phyloP scores from a whole-genome alignment of 2,113 vertebrate species.

The Indicator indicator region DNA sequence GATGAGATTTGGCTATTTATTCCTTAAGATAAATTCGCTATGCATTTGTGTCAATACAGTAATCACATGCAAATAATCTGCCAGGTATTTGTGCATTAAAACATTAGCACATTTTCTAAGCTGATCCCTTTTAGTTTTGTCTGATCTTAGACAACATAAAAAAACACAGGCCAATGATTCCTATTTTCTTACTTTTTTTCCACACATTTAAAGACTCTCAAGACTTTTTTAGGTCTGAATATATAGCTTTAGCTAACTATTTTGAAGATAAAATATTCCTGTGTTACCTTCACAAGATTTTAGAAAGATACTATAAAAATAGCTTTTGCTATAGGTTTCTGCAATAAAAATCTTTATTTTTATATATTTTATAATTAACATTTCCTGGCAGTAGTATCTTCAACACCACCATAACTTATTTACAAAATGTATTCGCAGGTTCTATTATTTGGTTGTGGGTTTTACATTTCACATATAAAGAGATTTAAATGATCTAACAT shows the following conservation, averaged over 20 bases:
- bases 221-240: neutral
- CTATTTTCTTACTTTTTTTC: neutral
- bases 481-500: too few relatives aligned
- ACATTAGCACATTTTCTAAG: neutral
- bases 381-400: too few relatives aligned
- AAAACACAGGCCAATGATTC: rapidly evolving
- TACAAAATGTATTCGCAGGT: too few relatives aligned
- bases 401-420: too few relatives aligned
- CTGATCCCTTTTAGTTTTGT: neutral
- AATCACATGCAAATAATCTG: neutral
- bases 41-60: neutral
- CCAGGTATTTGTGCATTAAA: neutral
- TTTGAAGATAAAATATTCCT: neutral
- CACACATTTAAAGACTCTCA: neutral
- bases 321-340: neutral
- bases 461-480: too few relatives aligned
- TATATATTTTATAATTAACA: too few relatives aligned
- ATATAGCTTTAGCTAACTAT: neutral
- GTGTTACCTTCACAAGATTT: neutral
- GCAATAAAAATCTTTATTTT: too few relatives aligned
- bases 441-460: too few relatives aligned
- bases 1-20: neutral
- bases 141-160: neutral
- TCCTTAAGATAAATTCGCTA: neutral
- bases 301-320: neutral